Evolutionary conservation across 1,140 invertebrate species (phyloP).

Genomic region (Aradophagus sp.): DNA sequence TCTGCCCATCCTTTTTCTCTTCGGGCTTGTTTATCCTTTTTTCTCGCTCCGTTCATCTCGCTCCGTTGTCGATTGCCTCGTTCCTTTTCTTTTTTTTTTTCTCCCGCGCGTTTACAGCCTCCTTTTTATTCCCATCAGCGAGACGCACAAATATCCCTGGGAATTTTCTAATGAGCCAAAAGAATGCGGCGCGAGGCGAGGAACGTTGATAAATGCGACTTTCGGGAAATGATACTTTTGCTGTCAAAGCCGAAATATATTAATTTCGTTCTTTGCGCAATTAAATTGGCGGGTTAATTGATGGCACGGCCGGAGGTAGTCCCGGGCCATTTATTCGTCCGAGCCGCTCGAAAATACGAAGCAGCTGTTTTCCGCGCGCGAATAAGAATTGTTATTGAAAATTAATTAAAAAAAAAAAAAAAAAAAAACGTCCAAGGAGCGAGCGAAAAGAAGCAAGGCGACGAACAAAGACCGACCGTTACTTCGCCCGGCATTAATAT

Average conservation of each 20-base stretch:
- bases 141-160: conserved; percentile 20
- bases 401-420: conserved; percentile 16
- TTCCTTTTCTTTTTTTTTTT: conserved; percentile 7
- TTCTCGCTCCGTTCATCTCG: not conserved
- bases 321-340: conserved; percentile 14
- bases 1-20: no score
- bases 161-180: conserved; percentile 50
- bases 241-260: conserved; percentile 45
- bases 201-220: conserved; percentile 41
- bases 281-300: conserved; percentile 38
- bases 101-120: not conserved
- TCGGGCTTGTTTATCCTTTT: no score
- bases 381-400: conserved; percentile 34
- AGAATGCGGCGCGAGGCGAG: conserved; percentile 29
- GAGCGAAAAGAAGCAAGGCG: no score
- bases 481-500: no score
- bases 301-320: conserved; percentile 6
- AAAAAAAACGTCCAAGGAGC: no score
- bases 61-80: not conserved
- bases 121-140: not conserved
- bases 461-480: no score
- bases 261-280: conserved; percentile 39
- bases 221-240: conserved; percentile 43
- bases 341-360: conserved; percentile 20
- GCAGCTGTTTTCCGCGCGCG: conserved; percentile 20